These are phyloP conservation scores for Molossus alvarezi DNA, from an alignment of 2,797 vertebrate genomes.

Conservation along the genomic window DNA sequence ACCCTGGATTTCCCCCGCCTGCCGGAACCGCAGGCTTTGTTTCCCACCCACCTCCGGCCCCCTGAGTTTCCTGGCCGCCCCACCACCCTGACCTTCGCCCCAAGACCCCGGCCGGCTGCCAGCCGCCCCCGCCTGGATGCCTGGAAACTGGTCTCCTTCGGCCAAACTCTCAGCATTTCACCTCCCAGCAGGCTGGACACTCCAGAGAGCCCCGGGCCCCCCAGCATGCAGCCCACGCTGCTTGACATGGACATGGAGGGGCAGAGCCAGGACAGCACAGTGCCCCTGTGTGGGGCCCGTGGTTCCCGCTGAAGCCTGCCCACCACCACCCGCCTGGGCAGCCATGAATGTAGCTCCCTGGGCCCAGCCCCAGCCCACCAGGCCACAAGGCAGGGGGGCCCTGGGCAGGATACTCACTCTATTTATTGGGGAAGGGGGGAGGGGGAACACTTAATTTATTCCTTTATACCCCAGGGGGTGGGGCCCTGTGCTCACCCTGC, in stretches of 20 bases:
- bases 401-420: constrained; percentile 76
- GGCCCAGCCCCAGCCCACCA: constrained; percentile 67
- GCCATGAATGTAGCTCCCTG: constrained; percentile 85
- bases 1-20: constrained; percentile 92
- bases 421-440: constrained; percentile 85
- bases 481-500: constrained; percentile 67
- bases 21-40: constrained; percentile 91
- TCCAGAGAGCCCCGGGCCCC: constrained; percentile 77
- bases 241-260: constrained; percentile 97
- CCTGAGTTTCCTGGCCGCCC: constrained; percentile 93
- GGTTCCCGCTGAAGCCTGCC: constrained; percentile 73
- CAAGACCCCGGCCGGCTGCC: constrained; percentile 93
- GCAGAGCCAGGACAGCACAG: constrained; percentile 93
- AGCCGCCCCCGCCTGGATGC: constrained; percentile 92
- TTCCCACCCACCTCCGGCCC: constrained; percentile 90
- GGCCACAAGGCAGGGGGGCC: constrained; percentile 67
- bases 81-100: constrained; percentile 95
- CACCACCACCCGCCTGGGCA: constrained; percentile 66
- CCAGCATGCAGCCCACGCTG: constrained; percentile 89
- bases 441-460: constrained; percentile 83
- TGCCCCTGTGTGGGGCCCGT: constrained; percentile 92
- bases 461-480: constrained; percentile 80
- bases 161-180: constrained; percentile 93
- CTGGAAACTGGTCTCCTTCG: constrained; percentile 94
- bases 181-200: constrained; percentile 92